Base-by-base conservation (phyloP, 1,140 invertebrate genomes). In the Whitmania pigra region DNA sequence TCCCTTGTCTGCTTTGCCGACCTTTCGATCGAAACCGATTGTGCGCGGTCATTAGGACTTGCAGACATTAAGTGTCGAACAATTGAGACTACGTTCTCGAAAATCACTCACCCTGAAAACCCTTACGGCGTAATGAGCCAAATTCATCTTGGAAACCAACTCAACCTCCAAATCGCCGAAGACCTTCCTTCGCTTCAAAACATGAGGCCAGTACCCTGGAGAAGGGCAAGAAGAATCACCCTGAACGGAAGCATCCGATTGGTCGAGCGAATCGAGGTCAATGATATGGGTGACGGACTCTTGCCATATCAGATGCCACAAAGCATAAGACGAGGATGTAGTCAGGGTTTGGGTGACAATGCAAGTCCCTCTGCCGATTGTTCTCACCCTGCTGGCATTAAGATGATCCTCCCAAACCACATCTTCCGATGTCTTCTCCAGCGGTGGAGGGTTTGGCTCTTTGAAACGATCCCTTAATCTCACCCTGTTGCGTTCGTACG, bases 401-500 rank as follows among this genome's bases (percentile, higher is more conserved):
- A 68, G 43, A 11, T 49, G 43, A 17, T 49, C 43, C 15, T 49
- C 43, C 43, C 9, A 49, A 1, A 4, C 11, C 43, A 15, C 43
- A 17, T 17, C 43, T 49, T 49, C 43, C 43, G 13, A 49, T 7
- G 43, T 49, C 15, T 49, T 49, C 9, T 49, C 43, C 43, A 49
- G 43, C 9, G 43, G 15, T 17, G 43, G 13, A 11, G 43, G 15
- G 43, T 49, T 49, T 17, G 67, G 36, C 27, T 31, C 29, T n/a
- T 29, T n/a, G 17, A 36, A 27, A 36, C 5, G 22, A 20, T 36
- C 29, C 18, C 36, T 68, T 25, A 68, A 25, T 36, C 27, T 68
- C 9, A 68, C 67, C n/a, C 67, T 20, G 40, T 68, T 68, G 40
- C 67, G 67, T 36, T 68, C 67, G 67, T 68, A 68, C 2, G 67